Conservation (phyloP, 2,113 vertebrate species). For the Bombycilla garrulus region DNA sequence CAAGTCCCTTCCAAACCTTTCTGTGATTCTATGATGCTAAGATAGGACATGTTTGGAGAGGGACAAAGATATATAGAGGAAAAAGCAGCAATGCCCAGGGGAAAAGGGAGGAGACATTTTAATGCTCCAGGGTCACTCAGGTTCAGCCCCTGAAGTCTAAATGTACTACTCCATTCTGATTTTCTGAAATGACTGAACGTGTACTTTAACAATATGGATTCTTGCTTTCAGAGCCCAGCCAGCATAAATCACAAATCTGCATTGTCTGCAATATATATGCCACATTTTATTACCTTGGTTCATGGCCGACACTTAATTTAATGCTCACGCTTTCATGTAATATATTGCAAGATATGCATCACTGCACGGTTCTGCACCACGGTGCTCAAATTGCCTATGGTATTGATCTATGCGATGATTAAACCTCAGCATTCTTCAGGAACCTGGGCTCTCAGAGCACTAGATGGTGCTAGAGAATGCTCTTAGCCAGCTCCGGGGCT, state of each 20-base stretch:
- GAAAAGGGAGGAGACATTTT: not conserved
- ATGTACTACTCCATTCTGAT: not conserved
- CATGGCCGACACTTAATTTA: not conserved
- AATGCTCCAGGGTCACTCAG: not conserved
- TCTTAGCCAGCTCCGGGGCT: not conserved
- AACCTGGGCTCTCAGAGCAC: slow-evolving; percentile 3
- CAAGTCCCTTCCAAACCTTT: not conserved
- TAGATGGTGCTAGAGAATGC: slow-evolving; percentile 67
- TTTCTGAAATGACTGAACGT: not conserved
- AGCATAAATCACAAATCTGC: not conserved
- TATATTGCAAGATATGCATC: slow-evolving; percentile 14
- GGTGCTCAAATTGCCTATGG: not conserved
- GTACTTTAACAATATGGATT: not conserved
- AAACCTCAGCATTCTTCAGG: not conserved
- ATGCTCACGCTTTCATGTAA: not conserved
- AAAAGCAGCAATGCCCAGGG: not conserved
- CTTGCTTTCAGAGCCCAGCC: not conserved
- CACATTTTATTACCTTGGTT: slow-evolving; percentile 1
- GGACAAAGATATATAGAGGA: not conserved
- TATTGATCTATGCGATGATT: not conserved
- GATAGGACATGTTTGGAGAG: fast-evolving
- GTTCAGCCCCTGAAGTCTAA: not conserved
- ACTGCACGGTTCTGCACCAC: not conserved
- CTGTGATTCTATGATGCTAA: not conserved
- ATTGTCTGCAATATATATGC: slow-evolving; percentile 5